These are phyloP conservation scores for Asobara japonica DNA, from an alignment of 1,140 invertebrate species.

Conservation along the genomic window DNA sequence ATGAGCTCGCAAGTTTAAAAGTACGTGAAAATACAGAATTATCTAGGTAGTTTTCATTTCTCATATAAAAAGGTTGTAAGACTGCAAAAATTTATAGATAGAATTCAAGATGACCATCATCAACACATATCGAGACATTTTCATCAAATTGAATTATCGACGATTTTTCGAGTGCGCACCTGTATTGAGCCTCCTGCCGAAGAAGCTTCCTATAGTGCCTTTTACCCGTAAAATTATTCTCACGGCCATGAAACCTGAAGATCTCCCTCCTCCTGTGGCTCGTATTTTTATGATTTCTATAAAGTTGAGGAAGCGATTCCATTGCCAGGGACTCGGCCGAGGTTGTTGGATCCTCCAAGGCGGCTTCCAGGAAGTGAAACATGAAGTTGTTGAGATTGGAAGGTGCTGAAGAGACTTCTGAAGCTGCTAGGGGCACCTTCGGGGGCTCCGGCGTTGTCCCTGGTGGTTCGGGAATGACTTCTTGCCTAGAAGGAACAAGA, in stretches of 20 bases:
- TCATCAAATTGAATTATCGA: no score
- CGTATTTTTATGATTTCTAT: neutral
- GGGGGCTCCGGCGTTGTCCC: neutral
- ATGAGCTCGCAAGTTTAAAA: no score
- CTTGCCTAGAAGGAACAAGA: no score
- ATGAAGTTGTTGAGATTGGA: slow-evolving; percentile 48
- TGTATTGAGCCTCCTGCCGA: slow-evolving; percentile 22
- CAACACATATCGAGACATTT: no score
- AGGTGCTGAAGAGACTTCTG: neutral
- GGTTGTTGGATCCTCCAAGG: slow-evolving; percentile 39
- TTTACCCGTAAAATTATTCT: slow-evolving; percentile 40
- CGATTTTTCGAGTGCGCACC: no score
- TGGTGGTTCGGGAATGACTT: slow-evolving; percentile 18
- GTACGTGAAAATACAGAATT: no score
- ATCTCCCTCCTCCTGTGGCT: slow-evolving; percentile 44
- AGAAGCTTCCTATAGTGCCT: slow-evolving; percentile 46
- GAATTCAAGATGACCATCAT: no score
- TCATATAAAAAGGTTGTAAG: no score
- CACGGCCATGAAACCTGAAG: slow-evolving; percentile 45
- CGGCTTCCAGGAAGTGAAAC: slow-evolving; percentile 53
- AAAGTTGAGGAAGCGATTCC: no score
- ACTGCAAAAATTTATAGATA: no score
- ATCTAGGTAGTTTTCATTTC: no score
- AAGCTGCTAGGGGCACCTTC: neutral
- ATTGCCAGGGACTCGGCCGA: slow-evolving; percentile 11